Evolutionary conservation across 2,888 invertebrate genomes (phyloP), one percentile per base, ranked within the genome.

Genomic region (Apotomis turbidana): DNA sequence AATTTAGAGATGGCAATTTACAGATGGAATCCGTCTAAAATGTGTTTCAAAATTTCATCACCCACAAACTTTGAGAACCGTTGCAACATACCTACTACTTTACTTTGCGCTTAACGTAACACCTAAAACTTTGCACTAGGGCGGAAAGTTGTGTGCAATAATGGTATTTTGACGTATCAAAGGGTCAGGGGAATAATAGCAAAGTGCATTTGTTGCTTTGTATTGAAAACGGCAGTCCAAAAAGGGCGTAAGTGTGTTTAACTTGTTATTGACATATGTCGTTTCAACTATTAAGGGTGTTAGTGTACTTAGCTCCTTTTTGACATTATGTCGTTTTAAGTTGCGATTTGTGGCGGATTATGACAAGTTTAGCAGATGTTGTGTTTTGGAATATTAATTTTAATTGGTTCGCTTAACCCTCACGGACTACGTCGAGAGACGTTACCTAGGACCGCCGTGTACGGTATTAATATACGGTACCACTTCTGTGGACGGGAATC

Each of bases 141-240:
- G 70, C 52, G 27, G 15, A 64, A 36, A 58, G 58, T 64, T 9
- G 44, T 59, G 5, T 44, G 52, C 8, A 38, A 2, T 2, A 13
- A 6, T 10, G 36, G 8, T 58, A 54, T 58, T 52, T 5, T 9
- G 41, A 27, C 58, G 70, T 62, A 51, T 15, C 27, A 6, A 41
- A 6, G 64, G 70, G 70, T 64, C 70, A 70, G 27, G 49, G 49
- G 67, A 58, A 68, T 49, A 68, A 59, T 59, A 51, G 58, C 57
- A 49, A 27, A 55, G 27, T 57, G 66, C 66, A 66, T 66, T 55
- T 44, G 59, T 58, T 58, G n/a, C 41, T 36, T 9, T 15, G 27
- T 64, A 55, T 55, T 46, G 9, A 52, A 38, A 60, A 10, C 27
- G 15, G 4, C 9, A 6, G 12, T 2, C 38, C 9, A 9, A 54